A percentile compares a stretch with the other conserved stretches of the same genome.
These are phyloP conservation scores for Pholis gunnellus DNA, from an alignment of 2,113 vertebrate genomes.

Conservation along the genomic window DNA sequence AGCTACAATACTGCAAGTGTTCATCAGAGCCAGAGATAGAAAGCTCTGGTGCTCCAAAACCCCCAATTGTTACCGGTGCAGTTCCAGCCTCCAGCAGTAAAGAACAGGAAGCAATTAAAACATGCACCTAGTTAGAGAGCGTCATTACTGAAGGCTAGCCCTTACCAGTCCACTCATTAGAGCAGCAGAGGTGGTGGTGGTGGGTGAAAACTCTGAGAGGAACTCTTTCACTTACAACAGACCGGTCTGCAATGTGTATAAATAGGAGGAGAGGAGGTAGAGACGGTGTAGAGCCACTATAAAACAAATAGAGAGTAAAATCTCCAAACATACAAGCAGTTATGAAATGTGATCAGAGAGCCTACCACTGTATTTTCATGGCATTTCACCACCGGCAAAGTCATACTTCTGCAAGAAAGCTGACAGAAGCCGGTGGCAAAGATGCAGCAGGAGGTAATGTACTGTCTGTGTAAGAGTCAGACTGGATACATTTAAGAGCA, in stretches of 20 bases:
- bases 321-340: constrained; percentile 3
- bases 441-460: constrained; percentile 39
- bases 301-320: constrained; percentile 28
- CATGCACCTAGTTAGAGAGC: constrained; percentile 79
- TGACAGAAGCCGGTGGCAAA: constrained; percentile 19
- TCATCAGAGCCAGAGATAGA: constrained; percentile 75
- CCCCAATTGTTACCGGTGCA: constrained; percentile 73
- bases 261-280: constrained; percentile 27
- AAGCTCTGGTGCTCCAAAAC: constrained; percentile 65
- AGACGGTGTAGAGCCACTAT: constrained; percentile 5
- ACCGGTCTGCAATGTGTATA: constrained; percentile 43
- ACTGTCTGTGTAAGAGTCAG: constrained; percentile 50
- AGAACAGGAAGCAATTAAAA: constrained; percentile 87
- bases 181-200: constrained; percentile 69
- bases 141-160: constrained; percentile 82
- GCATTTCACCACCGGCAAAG: constrained; percentile 11
- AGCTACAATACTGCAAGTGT: constrained; percentile 68
- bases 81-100: constrained; percentile 80
- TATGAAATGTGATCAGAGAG: background rate
- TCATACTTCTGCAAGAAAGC: constrained; percentile 15
- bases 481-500: constrained; percentile 43
- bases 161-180: constrained; percentile 83
- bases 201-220: constrained; percentile 68
- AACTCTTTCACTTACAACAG: constrained; percentile 72
- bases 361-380: background rate